Conservation (phyloP, 1,140 invertebrate genomes). For the Drosophila repleta region DNA sequence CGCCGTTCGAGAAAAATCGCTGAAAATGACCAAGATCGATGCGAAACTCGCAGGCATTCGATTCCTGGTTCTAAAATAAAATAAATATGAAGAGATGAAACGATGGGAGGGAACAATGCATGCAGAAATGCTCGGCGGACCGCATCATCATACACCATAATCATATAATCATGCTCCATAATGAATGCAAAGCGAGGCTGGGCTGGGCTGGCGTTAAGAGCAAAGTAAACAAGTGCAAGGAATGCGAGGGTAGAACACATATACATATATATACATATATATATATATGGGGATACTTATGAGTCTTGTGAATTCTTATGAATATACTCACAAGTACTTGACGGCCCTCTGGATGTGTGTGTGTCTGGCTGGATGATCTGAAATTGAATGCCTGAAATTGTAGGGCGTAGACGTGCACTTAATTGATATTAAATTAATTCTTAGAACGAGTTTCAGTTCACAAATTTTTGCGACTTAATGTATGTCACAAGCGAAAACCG, state of each 20-base stretch:
- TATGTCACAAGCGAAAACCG: constrained; percentile 60
- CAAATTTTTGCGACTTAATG: constrained; percentile 44
- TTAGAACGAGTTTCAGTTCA: constrained; percentile 74
- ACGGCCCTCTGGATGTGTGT: not conserved
- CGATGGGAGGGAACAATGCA: constrained; percentile 25
- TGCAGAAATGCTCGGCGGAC: constrained; percentile 32
- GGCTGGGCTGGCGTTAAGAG: constrained; percentile 55
- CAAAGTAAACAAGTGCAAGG: constrained; percentile 53
- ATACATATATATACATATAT: no score
- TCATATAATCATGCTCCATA: constrained; percentile 43
- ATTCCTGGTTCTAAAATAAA: constrained; percentile 15
- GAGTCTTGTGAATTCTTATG: constrained; percentile 6
- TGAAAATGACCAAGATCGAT: constrained; percentile 30
- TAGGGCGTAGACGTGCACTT: constrained; percentile 48
- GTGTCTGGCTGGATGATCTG: constrained; percentile 23
- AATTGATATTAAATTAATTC: constrained; percentile 74
- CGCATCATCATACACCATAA: constrained; percentile 28
- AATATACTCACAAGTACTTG: constrained; percentile 9
- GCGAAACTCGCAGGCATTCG: constrained; percentile 18
- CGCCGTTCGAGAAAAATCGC: constrained; percentile 62
- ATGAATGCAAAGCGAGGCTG: constrained; percentile 36
- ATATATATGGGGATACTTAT: constrained; percentile 13
- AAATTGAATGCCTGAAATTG: constrained; percentile 54
- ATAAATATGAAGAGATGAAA: constrained; percentile 2
- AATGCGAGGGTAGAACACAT: constrained; percentile 35